Conservation (phyloP, 2,797 vertebrate species). For the Masticophis lateralis region DNA sequence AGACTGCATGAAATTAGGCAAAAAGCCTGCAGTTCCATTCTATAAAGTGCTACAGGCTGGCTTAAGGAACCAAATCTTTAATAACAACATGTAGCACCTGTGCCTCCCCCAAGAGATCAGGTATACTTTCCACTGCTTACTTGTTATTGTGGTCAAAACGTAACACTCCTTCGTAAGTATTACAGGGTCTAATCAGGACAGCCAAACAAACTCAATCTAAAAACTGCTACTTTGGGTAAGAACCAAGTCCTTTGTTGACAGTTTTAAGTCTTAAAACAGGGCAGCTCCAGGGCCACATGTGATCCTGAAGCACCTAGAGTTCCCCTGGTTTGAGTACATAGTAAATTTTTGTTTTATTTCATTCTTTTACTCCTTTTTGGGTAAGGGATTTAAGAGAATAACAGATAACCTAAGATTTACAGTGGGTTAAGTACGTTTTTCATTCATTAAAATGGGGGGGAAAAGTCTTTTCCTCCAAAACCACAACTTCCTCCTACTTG, state of each 20-base stretch:
- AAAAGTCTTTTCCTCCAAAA: neutral
- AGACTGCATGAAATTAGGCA: neutral
- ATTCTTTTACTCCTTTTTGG: neutral
- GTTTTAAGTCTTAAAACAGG: neutral
- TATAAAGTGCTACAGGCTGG: neutral
- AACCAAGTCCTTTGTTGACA: neutral
- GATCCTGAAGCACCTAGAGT: neutral
- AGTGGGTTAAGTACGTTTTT: neutral
- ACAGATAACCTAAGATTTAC: neutral
- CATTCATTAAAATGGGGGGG: neutral
- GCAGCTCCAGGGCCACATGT: neutral
- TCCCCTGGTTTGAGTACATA: neutral
- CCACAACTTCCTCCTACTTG: neutral
- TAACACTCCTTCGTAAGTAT: neutral
- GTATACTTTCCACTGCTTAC: neutral
- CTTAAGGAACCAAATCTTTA: neutral
- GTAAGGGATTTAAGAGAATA: neutral
- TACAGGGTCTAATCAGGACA: neutral
- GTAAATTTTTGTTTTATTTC: neutral
- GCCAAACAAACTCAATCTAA: neutral
- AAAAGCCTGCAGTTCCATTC: neutral
- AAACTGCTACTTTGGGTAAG: neutral
- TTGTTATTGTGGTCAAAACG: neutral
- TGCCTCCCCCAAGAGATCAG: slow-evolving; percentile 2
- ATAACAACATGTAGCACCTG: slow-evolving; percentile 4